A percentile compares a stretch with the other conserved stretches of the same genome.
phyloP scores from a whole-genome alignment of 1,140 invertebrate genomes.

The Trichoplusia ni region DNA sequence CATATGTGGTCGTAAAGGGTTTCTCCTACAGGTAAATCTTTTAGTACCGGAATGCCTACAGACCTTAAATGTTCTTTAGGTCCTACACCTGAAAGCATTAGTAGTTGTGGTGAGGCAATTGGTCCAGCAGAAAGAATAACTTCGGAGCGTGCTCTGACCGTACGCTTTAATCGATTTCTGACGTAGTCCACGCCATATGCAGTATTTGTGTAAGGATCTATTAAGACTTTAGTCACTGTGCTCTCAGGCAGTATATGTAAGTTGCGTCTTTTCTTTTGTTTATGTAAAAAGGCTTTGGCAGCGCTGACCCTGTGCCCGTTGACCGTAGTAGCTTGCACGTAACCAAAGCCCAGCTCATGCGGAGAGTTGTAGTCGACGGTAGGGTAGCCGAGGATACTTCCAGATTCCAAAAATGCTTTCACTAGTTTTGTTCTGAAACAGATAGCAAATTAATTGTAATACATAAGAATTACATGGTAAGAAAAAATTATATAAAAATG shows the following conservation, averaged over 20 bases:
- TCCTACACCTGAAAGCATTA: conserved; percentile 87
- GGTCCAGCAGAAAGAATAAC: conserved; percentile 84
- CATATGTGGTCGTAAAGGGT: conserved; percentile 84
- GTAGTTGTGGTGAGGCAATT: conserved; percentile 83
- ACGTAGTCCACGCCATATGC: conserved; percentile 86
- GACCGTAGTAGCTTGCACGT: conserved; percentile 84
- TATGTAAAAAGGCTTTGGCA: conserved; percentile 83
- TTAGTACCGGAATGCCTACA: conserved; percentile 76
- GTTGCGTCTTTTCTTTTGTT: conserved; percentile 83
- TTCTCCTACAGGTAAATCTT: conserved; percentile 83
- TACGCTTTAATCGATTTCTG: conserved; percentile 62
- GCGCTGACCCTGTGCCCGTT: conserved; percentile 80
- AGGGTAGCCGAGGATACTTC: conserved; percentile 80
- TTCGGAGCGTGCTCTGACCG: conserved; percentile 80
- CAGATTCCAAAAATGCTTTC: conserved; percentile 82
- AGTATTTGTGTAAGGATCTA: conserved; percentile 82
- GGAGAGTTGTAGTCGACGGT: conserved; percentile 80
- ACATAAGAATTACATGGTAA: not conserved
- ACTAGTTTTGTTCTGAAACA: conserved; percentile 79
- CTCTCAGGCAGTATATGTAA: conserved; percentile 84
- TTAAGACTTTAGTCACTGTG: conserved; percentile 84
- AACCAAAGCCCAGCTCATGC: conserved; percentile 81
- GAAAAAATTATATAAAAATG: not conserved
- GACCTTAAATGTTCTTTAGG: conserved; percentile 81
- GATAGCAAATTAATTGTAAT: not conserved